Base-by-base conservation (phyloP, 1,140 invertebrate genomes). In the Ooceraea biroi region DNA sequence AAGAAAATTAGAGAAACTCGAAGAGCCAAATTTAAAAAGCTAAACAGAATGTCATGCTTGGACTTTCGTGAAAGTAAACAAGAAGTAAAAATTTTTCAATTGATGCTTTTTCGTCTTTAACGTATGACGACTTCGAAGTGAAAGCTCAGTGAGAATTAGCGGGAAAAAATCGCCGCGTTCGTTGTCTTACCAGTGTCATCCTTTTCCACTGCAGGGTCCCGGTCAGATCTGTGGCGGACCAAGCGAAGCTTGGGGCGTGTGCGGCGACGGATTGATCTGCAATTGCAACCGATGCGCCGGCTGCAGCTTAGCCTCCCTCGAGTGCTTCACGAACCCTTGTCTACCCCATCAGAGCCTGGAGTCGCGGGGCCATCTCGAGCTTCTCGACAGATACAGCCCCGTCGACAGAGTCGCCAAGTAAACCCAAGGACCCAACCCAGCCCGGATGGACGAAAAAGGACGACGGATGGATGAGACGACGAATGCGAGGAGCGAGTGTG, bases 191-290 rank as follows among this genome's bases (percentile, higher is more conserved):
- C 25, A 17, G 5, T n/a, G 27, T 1, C 14, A 7, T n/a, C 8
- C 17, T 0, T 55, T 55, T 74, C 19, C 61, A 72, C 86, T 78
- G 10, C 80, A 95, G 95, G 95, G 95, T 55, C 95, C 95, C 5
- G 95, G 94, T 22, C 92, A 95, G 48, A 77, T 88, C 41, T 96
- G 95, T 83, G 95, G 95, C 4, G 95, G 95, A 8, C 87, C 85
- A 0, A 88, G 88, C 8, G 90, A 94, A 61, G 82, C 92, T 12
- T 92, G 92, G 19, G 95, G 95, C 4, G 85, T 87, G 0, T 96
- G 95, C 84, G 95, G 95, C 55, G 95, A 95, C 3, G 95, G 95
- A 30, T 90, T 95, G 91, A 92, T 91, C 82, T 96, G 95, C 83
- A 88, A 90, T 63, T 93, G 95, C 84, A 93, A 95, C 48, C 92